phyloP scores from a whole-genome alignment of 2,888 invertebrate species.

The Drosophila nr. fundita region DNA sequence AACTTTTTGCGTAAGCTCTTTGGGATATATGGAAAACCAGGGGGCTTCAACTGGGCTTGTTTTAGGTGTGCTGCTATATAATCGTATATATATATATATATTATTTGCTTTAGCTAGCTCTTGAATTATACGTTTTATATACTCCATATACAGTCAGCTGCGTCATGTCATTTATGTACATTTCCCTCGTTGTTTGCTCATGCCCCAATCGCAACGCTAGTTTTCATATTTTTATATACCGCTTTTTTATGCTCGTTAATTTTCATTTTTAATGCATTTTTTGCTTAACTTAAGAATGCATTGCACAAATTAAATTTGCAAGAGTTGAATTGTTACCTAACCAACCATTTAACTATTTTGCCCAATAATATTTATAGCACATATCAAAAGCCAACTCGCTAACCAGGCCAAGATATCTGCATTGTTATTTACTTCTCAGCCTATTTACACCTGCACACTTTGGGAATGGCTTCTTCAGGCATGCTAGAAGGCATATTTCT shows the following conservation, averaged over 20 bases:
- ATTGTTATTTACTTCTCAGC: slow-evolving; percentile 10
- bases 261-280: neutral
- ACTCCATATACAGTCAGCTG: neutral
- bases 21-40: neutral
- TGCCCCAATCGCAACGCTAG: neutral
- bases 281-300: neutral
- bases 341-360: neutral
- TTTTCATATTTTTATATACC: neutral
- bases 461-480: slow-evolving; percentile 1
- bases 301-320: neutral
- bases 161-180: too few relatives aligned
- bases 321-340: neutral
- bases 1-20: neutral
- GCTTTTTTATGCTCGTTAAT: neutral
- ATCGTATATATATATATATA: neutral
- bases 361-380: neutral
- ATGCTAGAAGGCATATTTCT: slow-evolving; percentile 14
- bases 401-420: neutral
- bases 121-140: neutral
- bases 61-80: neutral
- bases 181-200: neutral
- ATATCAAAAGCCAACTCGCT: neutral
- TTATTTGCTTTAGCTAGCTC: neutral
- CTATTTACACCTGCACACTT: slow-evolving; percentile 45
- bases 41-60: neutral